These are phyloP conservation scores for Hirtodrosophila confusa DNA, from an alignment of 2,888 invertebrate species.

Conservation along the genomic window DNA sequence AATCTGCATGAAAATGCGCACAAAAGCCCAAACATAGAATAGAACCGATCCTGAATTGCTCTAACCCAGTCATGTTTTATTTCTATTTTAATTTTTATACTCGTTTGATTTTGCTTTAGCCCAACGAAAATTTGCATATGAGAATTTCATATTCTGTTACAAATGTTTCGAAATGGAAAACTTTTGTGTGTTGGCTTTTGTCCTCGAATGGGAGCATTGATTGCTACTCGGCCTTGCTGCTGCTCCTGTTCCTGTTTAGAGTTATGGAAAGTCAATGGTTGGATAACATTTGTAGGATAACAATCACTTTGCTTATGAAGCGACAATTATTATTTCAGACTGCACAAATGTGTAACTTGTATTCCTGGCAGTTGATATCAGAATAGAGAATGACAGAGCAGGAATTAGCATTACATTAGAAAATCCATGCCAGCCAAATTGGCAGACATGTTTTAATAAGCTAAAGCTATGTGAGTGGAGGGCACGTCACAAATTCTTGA, in stretches of 20 bases:
- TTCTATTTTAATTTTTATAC: slow-evolving; percentile 24
- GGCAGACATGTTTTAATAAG: slow-evolving; percentile 45
- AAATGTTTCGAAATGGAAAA: slow-evolving; percentile 46
- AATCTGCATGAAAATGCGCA: slow-evolving; percentile 73
- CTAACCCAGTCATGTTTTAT: slow-evolving; percentile 25
- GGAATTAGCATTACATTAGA: slow-evolving; percentile 49
- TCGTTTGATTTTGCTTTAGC: slow-evolving; percentile 23
- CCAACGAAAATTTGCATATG: slow-evolving; percentile 45
- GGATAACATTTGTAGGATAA: slow-evolving; percentile 30
- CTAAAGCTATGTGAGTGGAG: neutral
- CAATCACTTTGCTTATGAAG: slow-evolving; percentile 38
- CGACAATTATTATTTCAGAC: slow-evolving; percentile 56
- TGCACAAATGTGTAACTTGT: slow-evolving; percentile 23
- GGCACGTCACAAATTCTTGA: slow-evolving; percentile 13
- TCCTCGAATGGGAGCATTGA: slow-evolving; percentile 27
- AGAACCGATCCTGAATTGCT: slow-evolving; percentile 30
- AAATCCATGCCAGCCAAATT: slow-evolving; percentile 23
- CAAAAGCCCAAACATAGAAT: slow-evolving; percentile 58
- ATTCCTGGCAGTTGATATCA: slow-evolving; percentile 6
- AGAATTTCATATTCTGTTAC: slow-evolving; percentile 38
- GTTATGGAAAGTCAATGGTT: slow-evolving; percentile 28
- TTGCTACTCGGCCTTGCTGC: slow-evolving; percentile 1
- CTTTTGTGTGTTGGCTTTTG: slow-evolving; percentile 50
- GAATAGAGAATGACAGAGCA: slow-evolving; percentile 2
- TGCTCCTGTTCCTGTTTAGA: neutral